phyloP scores from a whole-genome alignment of 2,888 invertebrate species.

The Lithophane ornitopus region DNA sequence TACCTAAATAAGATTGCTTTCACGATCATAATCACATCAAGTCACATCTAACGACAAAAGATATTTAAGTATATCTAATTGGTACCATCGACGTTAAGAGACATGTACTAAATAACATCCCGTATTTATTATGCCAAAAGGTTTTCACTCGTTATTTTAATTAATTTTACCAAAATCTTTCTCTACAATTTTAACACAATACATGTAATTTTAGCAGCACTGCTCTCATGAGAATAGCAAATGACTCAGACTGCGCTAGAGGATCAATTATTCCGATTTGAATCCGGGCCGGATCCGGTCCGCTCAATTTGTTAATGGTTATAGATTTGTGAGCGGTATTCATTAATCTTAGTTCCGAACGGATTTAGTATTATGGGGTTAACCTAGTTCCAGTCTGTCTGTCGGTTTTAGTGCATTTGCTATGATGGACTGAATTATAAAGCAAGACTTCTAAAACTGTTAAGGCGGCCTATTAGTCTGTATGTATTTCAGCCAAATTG shows the following conservation, averaged over 20 bases:
- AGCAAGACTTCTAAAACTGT: neutral
- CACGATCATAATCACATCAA: neutral
- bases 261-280: constrained; percentile 49
- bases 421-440: neutral
- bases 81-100: neutral
- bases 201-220: neutral
- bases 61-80: neutral
- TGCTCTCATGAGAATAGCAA: constrained; percentile 22
- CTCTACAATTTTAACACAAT: neutral
- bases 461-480: neutral
- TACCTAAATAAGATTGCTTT: neutral
- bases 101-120: neutral
- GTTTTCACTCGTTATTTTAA: neutral
- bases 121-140: too few relatives aligned
- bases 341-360: constrained; percentile 40
- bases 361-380: constrained; percentile 22
- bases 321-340: constrained; percentile 19
- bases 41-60: neutral
- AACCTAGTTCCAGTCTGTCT: neutral
- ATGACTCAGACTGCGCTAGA: constrained; percentile 21
- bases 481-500: neutral
- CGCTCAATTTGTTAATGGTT: constrained; percentile 53
- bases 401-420: neutral
- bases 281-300: constrained; percentile 17
- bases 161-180: neutral